phyloP scores from a whole-genome alignment of 2,888 invertebrate genomes.

The Trichopoda pennipes region DNA sequence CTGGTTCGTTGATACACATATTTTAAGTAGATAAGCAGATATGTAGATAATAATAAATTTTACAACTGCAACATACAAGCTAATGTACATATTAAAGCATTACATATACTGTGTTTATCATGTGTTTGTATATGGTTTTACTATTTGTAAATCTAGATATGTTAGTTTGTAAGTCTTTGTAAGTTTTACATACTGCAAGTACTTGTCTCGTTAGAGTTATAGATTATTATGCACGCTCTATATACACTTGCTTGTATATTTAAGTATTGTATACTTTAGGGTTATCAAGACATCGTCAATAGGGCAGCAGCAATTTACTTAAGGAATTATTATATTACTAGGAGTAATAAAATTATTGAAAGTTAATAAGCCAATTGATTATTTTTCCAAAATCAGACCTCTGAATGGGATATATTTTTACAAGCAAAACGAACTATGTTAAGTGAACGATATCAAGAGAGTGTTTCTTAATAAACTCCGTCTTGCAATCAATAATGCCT shows the following conservation, averaged over 20 bases:
- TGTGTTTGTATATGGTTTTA: conserved; percentile 7
- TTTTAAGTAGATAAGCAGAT: conserved; percentile 15
- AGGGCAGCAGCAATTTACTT: conserved; percentile 2
- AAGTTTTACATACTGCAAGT: conserved; percentile 36
- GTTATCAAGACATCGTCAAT: conserved; percentile 14
- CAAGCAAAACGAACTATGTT: too few relatives aligned
- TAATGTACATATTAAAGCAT: conserved; percentile 8
- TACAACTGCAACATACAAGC: conserved; percentile 17
- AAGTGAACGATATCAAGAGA: too few relatives aligned
- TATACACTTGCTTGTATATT: conserved; percentile 29
- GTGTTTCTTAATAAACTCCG: too few relatives aligned
- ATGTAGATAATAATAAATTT: conserved; percentile 42
- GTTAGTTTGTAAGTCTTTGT: conserved; percentile 8
- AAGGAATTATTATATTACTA: not conserved
- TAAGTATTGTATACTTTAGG: conserved; percentile 48
- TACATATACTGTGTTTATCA: conserved; percentile 1
- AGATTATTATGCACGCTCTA: conserved; percentile 67
- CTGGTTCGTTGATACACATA: not conserved
- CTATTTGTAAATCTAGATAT: not conserved
- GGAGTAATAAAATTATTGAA: not conserved
- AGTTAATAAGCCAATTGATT: too few relatives aligned
- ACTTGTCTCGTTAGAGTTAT: conserved; percentile 68
- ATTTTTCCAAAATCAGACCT: too few relatives aligned
- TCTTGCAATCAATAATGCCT: too few relatives aligned
- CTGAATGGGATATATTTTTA: too few relatives aligned